A percentile compares a stretch with the other conserved stretches of the same genome.
Evolutionary conservation across 2,113 vertebrate species (phyloP).

Genomic region (Bothrops jararaca): DNA sequence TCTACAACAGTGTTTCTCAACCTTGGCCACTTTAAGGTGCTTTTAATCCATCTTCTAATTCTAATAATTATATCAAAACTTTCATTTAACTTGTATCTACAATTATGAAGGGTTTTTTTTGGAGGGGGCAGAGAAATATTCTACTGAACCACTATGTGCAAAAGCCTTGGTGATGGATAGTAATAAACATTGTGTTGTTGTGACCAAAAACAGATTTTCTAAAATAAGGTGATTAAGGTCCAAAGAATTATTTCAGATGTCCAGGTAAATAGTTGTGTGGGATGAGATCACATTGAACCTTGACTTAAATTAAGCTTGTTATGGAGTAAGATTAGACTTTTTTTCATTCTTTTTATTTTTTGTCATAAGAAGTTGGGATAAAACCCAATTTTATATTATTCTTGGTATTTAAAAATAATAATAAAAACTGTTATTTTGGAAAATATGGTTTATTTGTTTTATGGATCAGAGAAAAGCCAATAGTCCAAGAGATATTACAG

Average conservation of each 20-base stretch:
- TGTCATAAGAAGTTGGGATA: conserved; percentile 31
- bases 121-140: too few relatives aligned
- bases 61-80: neutral
- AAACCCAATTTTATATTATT: conserved; percentile 31
- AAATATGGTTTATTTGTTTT: conserved; percentile 78
- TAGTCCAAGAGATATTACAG: conserved; percentile 73
- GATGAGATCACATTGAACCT: neutral
- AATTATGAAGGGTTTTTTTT: neutral
- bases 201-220: neutral
- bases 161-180: neutral
- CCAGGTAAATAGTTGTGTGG: neutral
- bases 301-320: neutral
- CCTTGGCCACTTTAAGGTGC: too few relatives aligned
- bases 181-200: neutral
- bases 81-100: too few relatives aligned
- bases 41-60: neutral
- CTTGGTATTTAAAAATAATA: conserved; percentile 62
- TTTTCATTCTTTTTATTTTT: neutral
- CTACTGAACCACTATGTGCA: neutral
- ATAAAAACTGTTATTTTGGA: conserved; percentile 72
- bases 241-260: neutral
- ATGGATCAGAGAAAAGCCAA: conserved; percentile 74
- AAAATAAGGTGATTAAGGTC: neutral
- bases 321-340: neutral
- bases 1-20: too few relatives aligned